A percentile compares a stretch with the other conserved stretches of the same genome.
Evolutionary conservation across 2,113 vertebrate genomes (phyloP).

Genomic region (Corynorhinus townsendii): DNA sequence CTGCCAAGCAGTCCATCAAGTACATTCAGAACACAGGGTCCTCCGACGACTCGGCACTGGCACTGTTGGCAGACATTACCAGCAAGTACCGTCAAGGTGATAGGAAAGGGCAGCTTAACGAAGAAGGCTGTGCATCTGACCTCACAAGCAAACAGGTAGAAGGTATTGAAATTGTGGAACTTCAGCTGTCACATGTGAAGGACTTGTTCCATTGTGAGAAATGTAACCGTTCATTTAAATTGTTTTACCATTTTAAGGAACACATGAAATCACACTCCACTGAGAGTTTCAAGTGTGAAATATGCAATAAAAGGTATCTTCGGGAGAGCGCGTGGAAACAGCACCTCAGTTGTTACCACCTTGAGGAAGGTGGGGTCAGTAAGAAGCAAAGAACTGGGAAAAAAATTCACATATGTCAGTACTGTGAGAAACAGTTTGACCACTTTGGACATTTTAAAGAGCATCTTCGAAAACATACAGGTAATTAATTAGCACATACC

Average conservation of each 20-base stretch:
- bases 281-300: slow-evolving; percentile 91
- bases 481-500: slow-evolving; percentile 76
- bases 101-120: slow-evolving; percentile 81
- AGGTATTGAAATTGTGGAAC: slow-evolving; percentile 95
- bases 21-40: slow-evolving; percentile 83
- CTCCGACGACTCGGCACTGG: slow-evolving; percentile 94
- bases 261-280: slow-evolving; percentile 96
- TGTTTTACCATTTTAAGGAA: slow-evolving; percentile 99
- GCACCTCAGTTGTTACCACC: slow-evolving; percentile 92
- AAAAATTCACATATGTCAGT: slow-evolving; percentile 96
- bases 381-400: slow-evolving; percentile 92
- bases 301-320: slow-evolving; percentile 95
- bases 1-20: slow-evolving; percentile 83
- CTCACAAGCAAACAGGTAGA: slow-evolving; percentile 91
- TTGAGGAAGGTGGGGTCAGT: slow-evolving; percentile 89
- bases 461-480: slow-evolving; percentile 96
- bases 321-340: slow-evolving; percentile 98
- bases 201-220: slow-evolving; percentile 96
- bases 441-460: slow-evolving; percentile 99
- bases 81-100: slow-evolving; percentile 97
- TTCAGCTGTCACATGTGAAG: slow-evolving; percentile 97
- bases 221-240: slow-evolving; percentile 96
- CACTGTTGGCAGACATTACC: slow-evolving; percentile 96
- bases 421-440: slow-evolving; percentile 97
- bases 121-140: slow-evolving; percentile 81